A percentile compares a stretch with the other conserved stretches of the same genome.
Conservation (phyloP, 2,888 invertebrate genomes). For the Dicycla oo region DNA sequence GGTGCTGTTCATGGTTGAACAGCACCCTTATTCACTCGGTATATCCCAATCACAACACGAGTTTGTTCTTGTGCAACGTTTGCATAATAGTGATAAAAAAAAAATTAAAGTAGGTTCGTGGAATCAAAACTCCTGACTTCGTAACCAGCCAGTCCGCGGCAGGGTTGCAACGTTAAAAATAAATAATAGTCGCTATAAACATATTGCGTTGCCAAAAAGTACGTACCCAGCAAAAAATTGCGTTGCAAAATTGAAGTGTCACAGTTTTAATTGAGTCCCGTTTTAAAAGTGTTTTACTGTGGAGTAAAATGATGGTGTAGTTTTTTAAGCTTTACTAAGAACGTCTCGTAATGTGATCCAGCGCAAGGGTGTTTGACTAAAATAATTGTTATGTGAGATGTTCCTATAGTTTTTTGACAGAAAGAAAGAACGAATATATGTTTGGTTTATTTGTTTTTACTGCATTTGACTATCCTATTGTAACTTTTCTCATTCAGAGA, state of each 20-base stretch:
- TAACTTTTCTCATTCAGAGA: neutral
- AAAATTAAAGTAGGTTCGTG: neutral
- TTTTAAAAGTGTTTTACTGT: slow-evolving; percentile 39
- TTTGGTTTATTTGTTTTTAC: neutral
- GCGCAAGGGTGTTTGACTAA: no score
- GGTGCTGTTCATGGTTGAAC: no score
- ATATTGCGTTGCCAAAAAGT: slow-evolving; percentile 47
- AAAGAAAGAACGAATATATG: no score
- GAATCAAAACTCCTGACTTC: slow-evolving; percentile 2
- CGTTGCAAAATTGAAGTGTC: slow-evolving; percentile 61
- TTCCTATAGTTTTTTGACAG: neutral
- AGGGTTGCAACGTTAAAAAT: slow-evolving; percentile 52
- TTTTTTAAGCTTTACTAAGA: neutral
- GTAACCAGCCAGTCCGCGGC: slow-evolving; percentile 4
- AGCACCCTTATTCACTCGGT: neutral
- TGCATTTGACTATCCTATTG: neutral
- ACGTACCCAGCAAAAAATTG: slow-evolving; percentile 44
- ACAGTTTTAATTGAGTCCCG: slow-evolving; percentile 56
- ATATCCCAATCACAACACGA: neutral
- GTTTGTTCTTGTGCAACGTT: neutral
- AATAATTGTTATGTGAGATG: no score
- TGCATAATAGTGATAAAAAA: neutral
- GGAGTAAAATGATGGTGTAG: slow-evolving; percentile 22
- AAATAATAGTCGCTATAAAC: slow-evolving; percentile 52
- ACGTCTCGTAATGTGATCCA: no score